phyloP scores from a whole-genome alignment of 2,888 invertebrate genomes.

The Zaprionus obscuricornis region DNA sequence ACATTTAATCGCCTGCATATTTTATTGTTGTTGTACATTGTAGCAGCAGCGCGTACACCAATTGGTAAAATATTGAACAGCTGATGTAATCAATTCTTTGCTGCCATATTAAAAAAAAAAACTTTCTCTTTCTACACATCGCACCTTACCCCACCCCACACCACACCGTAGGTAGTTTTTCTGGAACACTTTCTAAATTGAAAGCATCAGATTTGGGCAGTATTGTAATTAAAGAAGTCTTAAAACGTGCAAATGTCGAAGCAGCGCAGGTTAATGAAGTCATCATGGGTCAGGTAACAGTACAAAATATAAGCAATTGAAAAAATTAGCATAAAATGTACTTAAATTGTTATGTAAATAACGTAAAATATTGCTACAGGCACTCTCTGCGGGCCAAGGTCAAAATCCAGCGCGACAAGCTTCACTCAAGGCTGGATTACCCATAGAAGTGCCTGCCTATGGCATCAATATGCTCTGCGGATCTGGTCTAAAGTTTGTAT shows the following conservation, averaged over 20 bases:
- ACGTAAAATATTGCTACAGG: constrained; percentile 81
- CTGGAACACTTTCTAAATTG: constrained; percentile 87
- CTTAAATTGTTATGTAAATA: constrained; percentile 46
- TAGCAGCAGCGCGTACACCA: constrained; percentile 92
- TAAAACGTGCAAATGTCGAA: constrained; percentile 85
- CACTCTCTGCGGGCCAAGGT: constrained; percentile 88
- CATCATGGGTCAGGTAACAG: constrained; percentile 90
- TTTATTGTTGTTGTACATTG: constrained; percentile 85
- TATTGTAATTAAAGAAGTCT: constrained; percentile 88
- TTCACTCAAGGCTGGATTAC: constrained; percentile 88
- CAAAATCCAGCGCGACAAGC: constrained; percentile 94
- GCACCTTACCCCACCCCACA: too few species aligned
- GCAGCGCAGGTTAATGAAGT: constrained; percentile 89
- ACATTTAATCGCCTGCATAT: constrained; percentile 99
- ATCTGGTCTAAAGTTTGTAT: constrained; percentile 89
- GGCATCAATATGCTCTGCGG: constrained; percentile 92
- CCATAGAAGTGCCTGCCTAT: constrained; percentile 88
- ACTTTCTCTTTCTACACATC: constrained; percentile 59
- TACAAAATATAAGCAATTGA: constrained; percentile 15
- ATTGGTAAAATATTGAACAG: constrained; percentile 86
- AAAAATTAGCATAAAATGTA: constrained; percentile 9
- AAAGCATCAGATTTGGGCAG: constrained; percentile 89
- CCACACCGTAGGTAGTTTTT: constrained; percentile 87
- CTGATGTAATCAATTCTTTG: constrained; percentile 48
- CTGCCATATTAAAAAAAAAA: constrained; percentile 16